Evolutionary conservation across 1,140 invertebrate species (phyloP), one percentile per base, ranked within the genome.

Genomic region (Plutomurus gul): DNA sequence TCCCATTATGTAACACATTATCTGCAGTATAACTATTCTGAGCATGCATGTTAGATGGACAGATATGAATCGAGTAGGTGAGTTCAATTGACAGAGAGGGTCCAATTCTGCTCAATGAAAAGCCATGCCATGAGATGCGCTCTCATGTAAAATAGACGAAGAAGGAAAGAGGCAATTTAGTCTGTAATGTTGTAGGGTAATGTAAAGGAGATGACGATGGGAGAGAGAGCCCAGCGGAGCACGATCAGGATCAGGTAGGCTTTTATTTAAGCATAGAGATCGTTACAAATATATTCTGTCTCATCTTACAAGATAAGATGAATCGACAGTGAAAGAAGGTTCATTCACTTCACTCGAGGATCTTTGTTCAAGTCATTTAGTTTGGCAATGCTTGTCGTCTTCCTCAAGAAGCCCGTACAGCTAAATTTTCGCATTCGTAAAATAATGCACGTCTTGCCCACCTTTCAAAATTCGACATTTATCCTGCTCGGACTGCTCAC

Each of bases 241-340:
- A n/a, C n/a, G n/a, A n/a, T n/a, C n/a, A n/a, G n/a, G 51, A 65
- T n/a, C 56, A 36, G 25, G 56, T 65, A 36, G 56, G 27, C 13
- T 65, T n/a, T 33, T 51, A 5, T 51, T 5, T 22, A 18, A 51
- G 25, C 47, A 51, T 22, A 51, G 47, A 51, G 47, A 51, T 51
- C 13, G 47, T 33, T 33, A 65, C 27, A 65, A 65, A 65, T 65
- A 65, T 30, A 65, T 36, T 65, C 56, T 65, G 56, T 65, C 56
- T 65, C 56, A 65, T 27, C 25, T 33, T 65, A 33, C 56, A 36
- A 65, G 56, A 33, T 65, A 65, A 65, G 56, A 65, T 65, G 70
- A 27, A 72, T 72, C 70, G 70, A 43, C 70, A 72, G 70, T 22
- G 70, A 72, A 72, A 72, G 70, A 72, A 40, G 65, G 70, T 72